Conservation (phyloP, 2,888 invertebrate species). For the Caradrina kadenii region DNA sequence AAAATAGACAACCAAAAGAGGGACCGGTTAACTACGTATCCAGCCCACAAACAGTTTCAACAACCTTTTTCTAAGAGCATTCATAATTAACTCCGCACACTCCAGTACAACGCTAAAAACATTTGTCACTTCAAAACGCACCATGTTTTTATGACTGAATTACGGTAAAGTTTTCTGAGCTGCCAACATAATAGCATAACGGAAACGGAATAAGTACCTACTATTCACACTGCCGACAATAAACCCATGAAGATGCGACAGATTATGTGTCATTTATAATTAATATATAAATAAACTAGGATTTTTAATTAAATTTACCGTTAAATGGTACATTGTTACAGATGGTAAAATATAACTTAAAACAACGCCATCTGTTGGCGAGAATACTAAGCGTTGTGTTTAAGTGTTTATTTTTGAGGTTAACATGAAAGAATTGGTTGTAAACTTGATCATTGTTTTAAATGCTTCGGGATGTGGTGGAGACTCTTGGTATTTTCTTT, state of each 20-base stretch:
- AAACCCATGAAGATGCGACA: constrained; percentile 11
- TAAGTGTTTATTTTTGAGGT: not conserved
- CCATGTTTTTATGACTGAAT: too few relatives aligned
- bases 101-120: not conserved
- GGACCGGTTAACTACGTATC: too few relatives aligned
- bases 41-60: not conserved
- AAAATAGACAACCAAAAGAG: too few relatives aligned
- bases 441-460: not conserved
- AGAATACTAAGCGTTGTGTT: not conserved
- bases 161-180: constrained; percentile 4
- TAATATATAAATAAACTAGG: not conserved
- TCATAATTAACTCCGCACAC: not conserved
- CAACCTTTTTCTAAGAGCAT: not conserved
- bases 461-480: not conserved
- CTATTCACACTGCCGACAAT: constrained; percentile 3
- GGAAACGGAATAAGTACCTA: not conserved
- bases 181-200: constrained; percentile 3
- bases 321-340: constrained; percentile 18
- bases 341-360: not conserved
- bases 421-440: not conserved
- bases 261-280: constrained; percentile 15
- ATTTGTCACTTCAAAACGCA: not conserved
- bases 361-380: constrained; percentile 40
- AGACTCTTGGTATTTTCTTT: not conserved
- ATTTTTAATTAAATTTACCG: constrained; percentile 18